Evolutionary conservation across 2,797 vertebrate genomes (phyloP), one percentile per base, ranked within the genome.

Genomic region (Coregonus ussuriensis): DNA sequence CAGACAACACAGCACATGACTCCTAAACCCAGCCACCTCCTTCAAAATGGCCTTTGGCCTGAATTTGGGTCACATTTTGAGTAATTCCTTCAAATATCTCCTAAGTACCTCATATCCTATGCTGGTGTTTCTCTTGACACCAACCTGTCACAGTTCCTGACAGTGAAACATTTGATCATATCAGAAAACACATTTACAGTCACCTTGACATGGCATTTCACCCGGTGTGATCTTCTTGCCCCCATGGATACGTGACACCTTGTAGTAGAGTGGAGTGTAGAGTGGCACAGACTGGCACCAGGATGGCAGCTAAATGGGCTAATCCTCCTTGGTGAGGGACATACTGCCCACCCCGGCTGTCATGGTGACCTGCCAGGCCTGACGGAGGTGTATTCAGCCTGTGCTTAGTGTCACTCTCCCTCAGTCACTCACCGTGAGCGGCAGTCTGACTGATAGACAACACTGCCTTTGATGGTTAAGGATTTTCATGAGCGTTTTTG

Each of bases 401-500:
- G 92, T 91, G 91, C 91, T 94, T 94, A 92, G 86, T 83, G 92
- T 93, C 84, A 89, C 76, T 89, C 93, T 87, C 86, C 86, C 79
- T 68, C 86, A 89, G 93, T 89, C 93, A 93, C 89, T 94, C 92
- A 93, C 78, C 80, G 33, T 95, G 93, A 94, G 93, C 92, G 77
- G 88, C 89, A 83, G 15, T 83, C 86, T 93, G 93, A 94, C 89
- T 92, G 93, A 94, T 90, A 89, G 92, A 92, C 93, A 91, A 87
- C 84, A 77, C 86, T 85, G 76, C 88, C 91, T 93, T 93, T 92
- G 91, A 91, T 91, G 90, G 89, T 87, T 85, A 81, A 41, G 81
- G 86, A 83, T 91, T 92, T 92, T 87, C 81, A 81, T 81, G 81
- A 86, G 87, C 83, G 78, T 87, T 79, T 79, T 81, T 47, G 65